phyloP scores from a whole-genome alignment of 2,113 vertebrate species.

The Psittacula cyanocephala region DNA sequence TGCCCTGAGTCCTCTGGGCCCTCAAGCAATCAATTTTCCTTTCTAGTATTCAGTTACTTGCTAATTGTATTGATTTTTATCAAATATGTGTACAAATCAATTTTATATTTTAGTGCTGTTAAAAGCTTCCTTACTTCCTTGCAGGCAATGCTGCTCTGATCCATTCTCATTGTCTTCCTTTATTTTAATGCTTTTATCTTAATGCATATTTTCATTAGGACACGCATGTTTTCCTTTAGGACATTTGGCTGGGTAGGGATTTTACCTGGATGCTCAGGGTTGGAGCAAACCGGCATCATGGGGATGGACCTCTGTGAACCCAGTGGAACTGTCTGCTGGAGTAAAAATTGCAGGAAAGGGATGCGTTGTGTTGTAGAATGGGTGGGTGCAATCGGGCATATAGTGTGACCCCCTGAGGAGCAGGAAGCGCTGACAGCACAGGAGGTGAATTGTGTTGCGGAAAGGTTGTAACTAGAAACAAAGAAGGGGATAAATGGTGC shows the following conservation, averaged over 20 bases:
- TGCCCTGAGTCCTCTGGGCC: conserved; percentile 59
- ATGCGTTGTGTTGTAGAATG: not conserved
- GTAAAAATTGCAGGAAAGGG: conserved; percentile 45
- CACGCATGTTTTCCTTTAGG: not conserved
- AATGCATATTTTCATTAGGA: not conserved
- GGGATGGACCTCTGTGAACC: not conserved
- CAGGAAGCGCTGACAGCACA: not conserved
- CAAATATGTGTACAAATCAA: conserved; percentile 68
- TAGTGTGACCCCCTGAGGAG: not conserved
- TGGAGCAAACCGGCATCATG: not conserved
- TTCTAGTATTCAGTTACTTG: conserved; percentile 58
- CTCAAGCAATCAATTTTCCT: conserved; percentile 53
- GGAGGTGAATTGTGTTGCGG: not conserved
- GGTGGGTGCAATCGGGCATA: not conserved
- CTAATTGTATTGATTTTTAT: conserved; percentile 71
- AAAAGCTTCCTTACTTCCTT: conserved; percentile 58
- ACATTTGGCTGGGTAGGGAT: not conserved
- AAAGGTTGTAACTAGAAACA: not conserved
- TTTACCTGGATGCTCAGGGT: not conserved
- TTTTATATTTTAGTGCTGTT: conserved; percentile 62
- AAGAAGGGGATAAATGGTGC: not conserved
- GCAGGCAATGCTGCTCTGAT: conserved; percentile 9
- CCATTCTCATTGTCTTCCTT: not conserved
- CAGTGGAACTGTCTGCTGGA: not conserved
- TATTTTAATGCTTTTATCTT: conserved; percentile 38